These are phyloP conservation scores for Cydia amplana DNA, from an alignment of 1,140 invertebrate species.

Conservation along the genomic window DNA sequence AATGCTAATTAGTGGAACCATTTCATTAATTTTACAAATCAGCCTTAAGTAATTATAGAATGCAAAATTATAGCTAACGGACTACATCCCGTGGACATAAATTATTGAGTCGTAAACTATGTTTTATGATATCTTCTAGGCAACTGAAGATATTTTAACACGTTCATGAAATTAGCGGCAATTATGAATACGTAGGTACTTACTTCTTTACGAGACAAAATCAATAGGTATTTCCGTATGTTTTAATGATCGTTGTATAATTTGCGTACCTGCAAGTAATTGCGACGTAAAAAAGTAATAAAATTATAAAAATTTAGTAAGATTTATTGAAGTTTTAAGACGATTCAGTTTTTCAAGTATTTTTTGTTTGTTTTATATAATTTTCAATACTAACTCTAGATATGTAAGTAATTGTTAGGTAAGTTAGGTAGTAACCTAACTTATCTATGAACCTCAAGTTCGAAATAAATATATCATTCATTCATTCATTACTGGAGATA, in stretches of 20 bases:
- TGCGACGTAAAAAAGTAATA: not conserved
- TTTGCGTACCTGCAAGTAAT: not conserved
- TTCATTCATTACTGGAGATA: too few relatives aligned
- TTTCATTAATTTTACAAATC: not conserved
- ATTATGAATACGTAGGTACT: not conserved
- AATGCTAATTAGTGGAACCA: not conserved
- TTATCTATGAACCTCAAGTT: too few relatives aligned
- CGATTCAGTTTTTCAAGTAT: too few relatives aligned
- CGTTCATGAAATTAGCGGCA: constrained; percentile 4
- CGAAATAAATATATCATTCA: too few relatives aligned
- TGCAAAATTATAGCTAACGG: not conserved
- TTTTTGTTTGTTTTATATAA: too few relatives aligned
- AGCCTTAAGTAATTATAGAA: not conserved
- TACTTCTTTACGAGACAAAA: not conserved
- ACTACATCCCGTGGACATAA: not conserved
- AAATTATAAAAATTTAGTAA: too few relatives aligned
- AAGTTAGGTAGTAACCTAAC: too few relatives aligned
- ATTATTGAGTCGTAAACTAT: not conserved
- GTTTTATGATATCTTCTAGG: not conserved
- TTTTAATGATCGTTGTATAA: not conserved
- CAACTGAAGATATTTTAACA: not conserved
- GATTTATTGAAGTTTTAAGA: constrained; percentile 30
- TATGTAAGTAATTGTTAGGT: too few relatives aligned
- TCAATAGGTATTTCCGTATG: not conserved
- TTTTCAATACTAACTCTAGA: too few relatives aligned